Conservation (phyloP, 2,888 invertebrate genomes). For the Drosophila aldrichi region DNA sequence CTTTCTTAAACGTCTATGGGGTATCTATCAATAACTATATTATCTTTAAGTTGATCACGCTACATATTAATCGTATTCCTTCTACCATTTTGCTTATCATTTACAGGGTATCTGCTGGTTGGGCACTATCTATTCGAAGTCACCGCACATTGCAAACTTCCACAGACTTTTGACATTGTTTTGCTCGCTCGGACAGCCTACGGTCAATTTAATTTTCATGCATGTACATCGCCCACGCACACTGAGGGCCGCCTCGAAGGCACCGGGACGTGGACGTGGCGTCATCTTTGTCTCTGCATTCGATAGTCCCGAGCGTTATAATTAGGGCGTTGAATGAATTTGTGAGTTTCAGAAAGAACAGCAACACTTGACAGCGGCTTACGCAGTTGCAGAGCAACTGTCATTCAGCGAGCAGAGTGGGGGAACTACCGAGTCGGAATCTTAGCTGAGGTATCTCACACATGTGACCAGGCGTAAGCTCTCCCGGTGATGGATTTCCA, state of each 20-base stretch:
- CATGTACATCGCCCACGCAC: slow-evolving; percentile 18
- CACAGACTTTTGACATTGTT: slow-evolving; percentile 12
- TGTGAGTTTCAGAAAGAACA: slow-evolving; percentile 41
- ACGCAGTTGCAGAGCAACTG: slow-evolving; percentile 1
- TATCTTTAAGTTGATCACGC: background rate
- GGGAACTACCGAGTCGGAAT: background rate
- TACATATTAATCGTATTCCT: background rate
- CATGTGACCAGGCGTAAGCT: slow-evolving; percentile 13
- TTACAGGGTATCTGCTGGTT: background rate
- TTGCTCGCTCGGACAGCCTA: slow-evolving; percentile 15
- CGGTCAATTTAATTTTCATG: slow-evolving; percentile 48
- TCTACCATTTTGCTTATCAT: background rate
- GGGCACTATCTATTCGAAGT: background rate
- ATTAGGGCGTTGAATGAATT: slow-evolving; percentile 34
- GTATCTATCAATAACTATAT: background rate
- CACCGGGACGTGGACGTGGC: slow-evolving; percentile 1
- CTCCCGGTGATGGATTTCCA: slow-evolving; percentile 37
- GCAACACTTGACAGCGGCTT: slow-evolving; percentile 34
- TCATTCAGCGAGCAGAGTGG: background rate
- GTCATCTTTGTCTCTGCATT: slow-evolving; percentile 17
- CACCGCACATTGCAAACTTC: slow-evolving; percentile 2
- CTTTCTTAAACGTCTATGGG: background rate
- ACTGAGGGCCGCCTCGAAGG: background rate
- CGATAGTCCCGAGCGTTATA: slow-evolving; percentile 11
- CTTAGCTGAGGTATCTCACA: slow-evolving; percentile 2